A percentile compares a stretch with the other conserved stretches of the same genome.
Evolutionary conservation across 2,113 vertebrate species (phyloP).

Genomic region (Eubucco bourcierii): DNA sequence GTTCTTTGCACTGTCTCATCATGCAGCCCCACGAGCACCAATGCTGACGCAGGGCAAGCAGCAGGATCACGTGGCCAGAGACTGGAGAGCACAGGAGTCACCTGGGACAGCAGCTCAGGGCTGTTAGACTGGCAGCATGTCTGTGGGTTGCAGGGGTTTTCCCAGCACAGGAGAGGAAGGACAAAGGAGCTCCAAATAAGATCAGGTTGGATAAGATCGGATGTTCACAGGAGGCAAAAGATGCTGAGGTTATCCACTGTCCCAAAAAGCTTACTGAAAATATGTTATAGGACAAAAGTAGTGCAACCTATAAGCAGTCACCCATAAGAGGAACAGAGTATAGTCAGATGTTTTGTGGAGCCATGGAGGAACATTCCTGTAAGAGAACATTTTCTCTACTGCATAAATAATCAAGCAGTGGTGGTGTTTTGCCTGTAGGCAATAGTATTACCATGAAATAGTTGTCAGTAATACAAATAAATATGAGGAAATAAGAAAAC

Average conservation of each 20-base stretch:
- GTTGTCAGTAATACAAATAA: neutral
- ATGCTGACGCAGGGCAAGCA: neutral
- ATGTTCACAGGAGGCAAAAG: neutral
- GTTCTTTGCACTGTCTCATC: neutral
- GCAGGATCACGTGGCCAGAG: neutral
- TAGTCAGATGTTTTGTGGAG: neutral
- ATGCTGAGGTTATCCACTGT: neutral
- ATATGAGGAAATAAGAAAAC: neutral
- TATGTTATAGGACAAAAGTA: neutral
- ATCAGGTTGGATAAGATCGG: neutral
- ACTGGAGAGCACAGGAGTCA: neutral
- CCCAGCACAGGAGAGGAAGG: neutral
- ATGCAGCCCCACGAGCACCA: neutral
- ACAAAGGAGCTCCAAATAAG: neutral
- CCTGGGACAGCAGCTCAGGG: neutral
- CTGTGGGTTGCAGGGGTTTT: neutral
- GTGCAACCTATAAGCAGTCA: neutral
- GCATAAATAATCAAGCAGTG: neutral
- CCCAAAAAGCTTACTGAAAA: neutral
- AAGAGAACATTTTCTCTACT: neutral
- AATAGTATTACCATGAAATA: neutral
- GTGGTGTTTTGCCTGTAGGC: slow-evolving; percentile 1
- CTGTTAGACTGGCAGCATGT: neutral
- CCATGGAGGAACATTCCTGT: neutral
- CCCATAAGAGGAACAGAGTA: neutral